phyloP scores from a whole-genome alignment of 2,888 invertebrate species.

The Tyria jacobaeae region DNA sequence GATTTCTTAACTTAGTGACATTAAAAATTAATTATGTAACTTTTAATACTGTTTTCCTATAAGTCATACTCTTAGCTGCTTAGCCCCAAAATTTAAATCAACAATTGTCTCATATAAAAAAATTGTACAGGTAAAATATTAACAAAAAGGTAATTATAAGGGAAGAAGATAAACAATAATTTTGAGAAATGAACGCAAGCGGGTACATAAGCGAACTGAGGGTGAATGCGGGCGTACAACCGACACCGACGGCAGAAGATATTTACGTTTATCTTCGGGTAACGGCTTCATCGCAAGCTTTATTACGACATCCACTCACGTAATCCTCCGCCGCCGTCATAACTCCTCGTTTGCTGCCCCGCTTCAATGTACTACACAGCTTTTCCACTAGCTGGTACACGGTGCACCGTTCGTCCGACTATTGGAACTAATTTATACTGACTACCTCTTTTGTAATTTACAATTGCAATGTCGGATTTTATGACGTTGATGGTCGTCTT shows the following conservation, averaged over 20 bases:
- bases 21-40: background rate
- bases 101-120: conserved; percentile 31
- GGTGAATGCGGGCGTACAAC: conserved; percentile 57
- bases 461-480: background rate
- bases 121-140: conserved; percentile 47
- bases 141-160: conserved; percentile 59
- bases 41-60: background rate
- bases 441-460: conserved; percentile 13
- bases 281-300: conserved; percentile 87
- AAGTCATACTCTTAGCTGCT: conserved; percentile 14
- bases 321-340: conserved; percentile 85
- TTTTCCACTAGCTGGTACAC: conserved; percentile 70
- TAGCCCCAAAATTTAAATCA: conserved; percentile 34
- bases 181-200: conserved; percentile 40
- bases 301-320: conserved; percentile 87
- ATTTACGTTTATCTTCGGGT: conserved; percentile 86
- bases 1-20: conserved; percentile 10
- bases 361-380: conserved; percentile 81
- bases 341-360: conserved; percentile 84
- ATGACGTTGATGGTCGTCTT: no score
- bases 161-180: conserved; percentile 56
- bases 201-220: conserved; percentile 49
- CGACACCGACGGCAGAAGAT: conserved; percentile 80
- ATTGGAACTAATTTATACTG: conserved; percentile 29
- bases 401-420: conserved; percentile 59